Base-by-base conservation (phyloP, 2,797 vertebrate genomes). In the Glossophaga mutica region DNA sequence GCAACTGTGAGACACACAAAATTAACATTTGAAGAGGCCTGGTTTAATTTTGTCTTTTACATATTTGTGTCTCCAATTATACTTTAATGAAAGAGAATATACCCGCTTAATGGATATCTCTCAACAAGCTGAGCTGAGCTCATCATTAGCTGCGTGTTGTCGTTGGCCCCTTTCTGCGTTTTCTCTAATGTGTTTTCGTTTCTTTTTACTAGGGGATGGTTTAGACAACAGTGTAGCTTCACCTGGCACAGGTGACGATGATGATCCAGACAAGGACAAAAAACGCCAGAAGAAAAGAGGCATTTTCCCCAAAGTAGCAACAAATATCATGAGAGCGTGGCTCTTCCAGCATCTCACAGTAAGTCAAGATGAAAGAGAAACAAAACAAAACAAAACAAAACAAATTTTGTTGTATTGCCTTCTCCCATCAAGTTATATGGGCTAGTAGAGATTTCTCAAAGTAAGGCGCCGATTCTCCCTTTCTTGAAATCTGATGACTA, bases 311-410 rank as follows among this genome's bases (percentile, higher is more conserved):
- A 99, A 99, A 99, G 99, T 99, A 99, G 99, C 99, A 98, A 99
- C 99, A 97, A 99, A 99, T 98, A 99, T 99, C 98, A 99, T 99
- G 99, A 99, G 99, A 98, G 99, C 99, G 0, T 99, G 99, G 99
- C 99, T 99, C 96, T 99, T 99, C 98, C 99, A 99, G 98, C 99
- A 99, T 98, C 99, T 99, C 99, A 99, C 99, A 98, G 99, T 99
- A 99, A 99, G 99, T 99, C 95, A 90, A 78, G 76, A 97, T 78
- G 44, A 96, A 95, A 95, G 90, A 87, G 32, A 55, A 76, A 44
- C n/a, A n/a, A n/a, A n/a, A n/a, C n/a, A n/a, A n/a, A n/a, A n/a
- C n/a, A n/a, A n/a, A n/a, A n/a, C n/a, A n/a, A 76, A 44, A 62
- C 14, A 55, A 22, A 22, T 89, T 76, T 68, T 46, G 52, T 70